A percentile compares a stretch with the other conserved stretches of the same genome.
Conservation (phyloP, 1,140 invertebrate species). For the Parasteatoda tepidariorum region DNA sequence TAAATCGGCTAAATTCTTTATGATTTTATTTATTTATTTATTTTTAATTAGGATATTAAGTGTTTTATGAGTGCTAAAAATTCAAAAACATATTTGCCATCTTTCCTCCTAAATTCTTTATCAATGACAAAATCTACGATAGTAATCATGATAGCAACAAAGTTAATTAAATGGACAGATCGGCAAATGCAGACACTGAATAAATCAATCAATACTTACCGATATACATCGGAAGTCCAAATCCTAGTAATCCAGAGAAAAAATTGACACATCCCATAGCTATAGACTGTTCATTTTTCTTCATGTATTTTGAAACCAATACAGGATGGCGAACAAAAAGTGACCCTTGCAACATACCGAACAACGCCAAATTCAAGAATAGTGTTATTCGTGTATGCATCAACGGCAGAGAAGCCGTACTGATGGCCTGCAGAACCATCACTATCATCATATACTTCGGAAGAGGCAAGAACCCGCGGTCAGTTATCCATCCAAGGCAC, state of each 20-base stretch:
- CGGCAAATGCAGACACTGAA: slow-evolving; percentile 20
- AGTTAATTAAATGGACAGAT: slow-evolving; percentile 30
- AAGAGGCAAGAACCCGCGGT: not conserved
- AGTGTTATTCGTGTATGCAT: slow-evolving; percentile 2
- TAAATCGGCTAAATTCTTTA: no score
- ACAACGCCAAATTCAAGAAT: not conserved
- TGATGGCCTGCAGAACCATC: slow-evolving; percentile 12
- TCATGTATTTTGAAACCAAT: slow-evolving; percentile 31
- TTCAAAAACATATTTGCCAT: slow-evolving; percentile 32
- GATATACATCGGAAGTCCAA: slow-evolving; percentile 32
- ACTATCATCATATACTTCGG: slow-evolving; percentile 20
- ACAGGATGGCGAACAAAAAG: slow-evolving; percentile 30
- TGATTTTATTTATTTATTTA: no score
- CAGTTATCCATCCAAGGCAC: slow-evolving; percentile 34
- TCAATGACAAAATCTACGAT: slow-evolving; percentile 29
- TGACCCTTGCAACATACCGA: slow-evolving; percentile 33
- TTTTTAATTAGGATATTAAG: no score
- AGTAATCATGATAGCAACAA: slow-evolving; percentile 1
- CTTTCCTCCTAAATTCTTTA: not conserved
- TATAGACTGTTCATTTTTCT: slow-evolving; percentile 10
- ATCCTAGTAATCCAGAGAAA: slow-evolving; percentile 44
- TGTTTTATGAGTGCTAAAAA: no score
- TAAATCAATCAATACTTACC: no score
- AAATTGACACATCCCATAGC: slow-evolving; percentile 48
- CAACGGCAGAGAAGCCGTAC: slow-evolving; percentile 6